Evolutionary conservation across 2,888 invertebrate genomes (phyloP).

Genomic region (Pteria penguin): DNA sequence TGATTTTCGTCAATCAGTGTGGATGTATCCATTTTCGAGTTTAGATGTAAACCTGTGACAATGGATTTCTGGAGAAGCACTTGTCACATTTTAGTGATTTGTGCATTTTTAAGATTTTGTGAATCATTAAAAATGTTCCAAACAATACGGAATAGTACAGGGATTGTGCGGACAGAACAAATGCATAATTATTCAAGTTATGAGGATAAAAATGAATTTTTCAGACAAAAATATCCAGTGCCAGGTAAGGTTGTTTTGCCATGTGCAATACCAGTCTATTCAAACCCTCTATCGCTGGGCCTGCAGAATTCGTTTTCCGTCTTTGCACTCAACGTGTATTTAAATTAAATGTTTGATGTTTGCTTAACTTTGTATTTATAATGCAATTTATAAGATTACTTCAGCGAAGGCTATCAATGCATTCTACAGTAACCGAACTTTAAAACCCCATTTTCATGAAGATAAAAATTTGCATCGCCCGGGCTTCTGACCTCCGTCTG

Average conservation of each 20-base stretch:
- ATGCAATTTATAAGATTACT: slow-evolving; percentile 24
- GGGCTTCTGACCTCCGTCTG: background rate
- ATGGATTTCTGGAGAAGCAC: background rate
- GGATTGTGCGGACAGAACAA: background rate
- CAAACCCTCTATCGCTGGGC: background rate
- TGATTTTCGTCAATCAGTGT: no score
- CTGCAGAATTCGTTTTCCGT: background rate
- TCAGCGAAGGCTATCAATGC: background rate
- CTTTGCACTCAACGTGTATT: slow-evolving; percentile 17
- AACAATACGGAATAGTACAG: background rate
- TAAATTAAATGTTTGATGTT: slow-evolving; percentile 23
- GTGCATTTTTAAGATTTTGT: slow-evolving; percentile 25
- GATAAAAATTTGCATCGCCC: background rate
- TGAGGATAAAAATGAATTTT: background rate
- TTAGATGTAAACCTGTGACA: background rate
- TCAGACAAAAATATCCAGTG: slow-evolving; percentile 10
- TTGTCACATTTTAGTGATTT: slow-evolving; percentile 9
- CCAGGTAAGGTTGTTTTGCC: slow-evolving; percentile 6
- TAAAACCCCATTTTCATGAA: background rate
- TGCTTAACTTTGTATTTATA: slow-evolving; percentile 26
- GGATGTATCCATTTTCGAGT: no score
- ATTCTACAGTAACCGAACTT: background rate
- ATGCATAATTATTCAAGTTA: background rate
- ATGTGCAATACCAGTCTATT: background rate
- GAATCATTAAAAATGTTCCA: slow-evolving; percentile 3